Base-by-base conservation (phyloP, 92 coral and sea anemone genomes). In the Palythoa grandiflora region DNA sequence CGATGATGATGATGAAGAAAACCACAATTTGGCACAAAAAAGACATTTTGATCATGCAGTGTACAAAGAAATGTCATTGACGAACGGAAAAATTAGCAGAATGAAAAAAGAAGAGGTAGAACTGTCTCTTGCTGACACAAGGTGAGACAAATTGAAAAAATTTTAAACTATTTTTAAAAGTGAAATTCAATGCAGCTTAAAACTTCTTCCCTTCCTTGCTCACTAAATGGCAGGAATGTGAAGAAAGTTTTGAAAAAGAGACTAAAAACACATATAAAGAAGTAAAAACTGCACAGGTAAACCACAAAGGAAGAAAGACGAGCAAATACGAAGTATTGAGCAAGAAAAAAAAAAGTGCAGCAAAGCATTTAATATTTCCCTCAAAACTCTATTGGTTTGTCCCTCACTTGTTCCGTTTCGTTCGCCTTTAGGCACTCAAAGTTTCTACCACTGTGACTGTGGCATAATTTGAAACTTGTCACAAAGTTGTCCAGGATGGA, bases 401-500 rank as follows among this genome's bases (percentile, higher is more conserved):
- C 28, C 55, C 92, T 44, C 86, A 97, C 99, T 88, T 97, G 95
- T 17, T 92, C 96, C 9, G 96, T 93, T 13, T 91, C 91, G 77
- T 89, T 92, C 48, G 92, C 91, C 20, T 70, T 88, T 50, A 97
- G 95, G 83, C 99, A 97, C n/a, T 95, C 93, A 85, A 96, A 97
- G 21, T 86, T 86, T 74, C 96, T 94, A 9, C 99, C 98, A 59
- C 91, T 95, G 78, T 95, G 94, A 75, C 99, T 93, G 80, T 95
- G 91, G 74, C 99, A 97, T 80, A 97, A 73, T 61, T 94, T 92
- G 83, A 89, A 97, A 83, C 99, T 95, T 10, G 99, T 97, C 86
- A 97, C 98, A 81, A 90, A 97, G 73, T 97, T 92, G 87, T 97
- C 99, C 66, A 90, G 77, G 20, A 97, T 90, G 11, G 99, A 97